Percentiles rank a stretch among this genome's conserved stretches.
phyloP scores from a whole-genome alignment of 2,888 invertebrate genomes.

The Drosophila pullipes region DNA sequence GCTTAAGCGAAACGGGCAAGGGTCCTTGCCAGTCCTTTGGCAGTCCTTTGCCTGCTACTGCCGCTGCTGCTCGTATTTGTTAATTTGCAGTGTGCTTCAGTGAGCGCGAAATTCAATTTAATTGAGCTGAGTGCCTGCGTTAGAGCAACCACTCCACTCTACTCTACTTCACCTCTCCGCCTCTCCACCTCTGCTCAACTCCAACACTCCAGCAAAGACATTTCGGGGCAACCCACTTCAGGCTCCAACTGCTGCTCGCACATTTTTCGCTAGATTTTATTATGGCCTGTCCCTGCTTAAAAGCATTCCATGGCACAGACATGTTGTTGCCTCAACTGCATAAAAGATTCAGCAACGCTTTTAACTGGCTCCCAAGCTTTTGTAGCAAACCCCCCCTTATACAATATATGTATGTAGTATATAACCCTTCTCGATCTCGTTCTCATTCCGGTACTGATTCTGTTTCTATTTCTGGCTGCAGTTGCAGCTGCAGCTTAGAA shows the following conservation, averaged over 20 bases:
- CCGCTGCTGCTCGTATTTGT: slow-evolving; percentile 63
- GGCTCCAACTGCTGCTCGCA: slow-evolving; percentile 52
- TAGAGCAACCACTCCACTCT: slow-evolving; percentile 21
- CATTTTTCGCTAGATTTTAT: slow-evolving; percentile 78
- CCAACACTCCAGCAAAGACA: slow-evolving; percentile 3
- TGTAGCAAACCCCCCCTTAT: slow-evolving; percentile 3
- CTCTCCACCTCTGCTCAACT: background rate
- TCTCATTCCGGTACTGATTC: slow-evolving; percentile 14
- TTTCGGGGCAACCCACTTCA: slow-evolving; percentile 26
- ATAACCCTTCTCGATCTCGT: background rate
- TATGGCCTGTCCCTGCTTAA: slow-evolving; percentile 76
- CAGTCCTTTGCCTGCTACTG: slow-evolving; percentile 17
- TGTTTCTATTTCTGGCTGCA: slow-evolving; percentile 34
- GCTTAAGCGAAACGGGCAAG: slow-evolving; percentile 77
- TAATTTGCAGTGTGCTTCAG: slow-evolving; percentile 82
- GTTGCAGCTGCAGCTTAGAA: slow-evolving; percentile 42
- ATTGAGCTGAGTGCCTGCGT: slow-evolving; percentile 80
- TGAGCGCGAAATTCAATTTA: slow-evolving; percentile 83
- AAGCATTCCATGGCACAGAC: slow-evolving; percentile 74
- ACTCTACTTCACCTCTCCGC: background rate
- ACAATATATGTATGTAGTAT: background rate
- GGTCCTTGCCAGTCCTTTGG: slow-evolving; percentile 49
- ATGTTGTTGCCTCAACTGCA: slow-evolving; percentile 59
- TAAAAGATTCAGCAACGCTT: slow-evolving; percentile 81
- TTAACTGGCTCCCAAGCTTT: slow-evolving; percentile 73